These are phyloP conservation scores for Brachyalestes nurse DNA, from an alignment of 2,797 vertebrate genomes.

Conservation along the genomic window DNA sequence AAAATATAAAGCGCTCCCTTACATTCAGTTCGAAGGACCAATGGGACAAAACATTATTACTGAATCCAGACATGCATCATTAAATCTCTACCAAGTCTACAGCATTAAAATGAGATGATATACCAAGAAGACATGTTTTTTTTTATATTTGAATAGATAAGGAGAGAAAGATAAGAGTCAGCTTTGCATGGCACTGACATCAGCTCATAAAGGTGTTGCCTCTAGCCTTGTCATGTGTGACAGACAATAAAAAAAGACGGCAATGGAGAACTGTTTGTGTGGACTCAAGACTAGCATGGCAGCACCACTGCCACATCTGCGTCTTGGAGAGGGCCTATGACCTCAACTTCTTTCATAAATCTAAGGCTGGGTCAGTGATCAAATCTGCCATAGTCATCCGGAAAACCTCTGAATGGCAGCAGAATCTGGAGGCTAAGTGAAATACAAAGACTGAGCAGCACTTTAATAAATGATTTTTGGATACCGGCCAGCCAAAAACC, in stretches of 20 bases:
- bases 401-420: too few relatives aligned
- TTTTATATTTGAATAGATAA: not conserved
- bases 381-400: not conserved
- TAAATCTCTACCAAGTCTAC: not conserved
- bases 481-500: too few relatives aligned
- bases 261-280: not conserved
- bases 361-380: not conserved
- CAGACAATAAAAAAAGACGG: not conserved
- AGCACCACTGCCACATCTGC: not conserved
- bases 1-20: not conserved
- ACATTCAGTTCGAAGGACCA: not conserved
- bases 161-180: not conserved
- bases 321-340: not conserved
- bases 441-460: not conserved
- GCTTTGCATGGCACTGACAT: not conserved
- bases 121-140: too few relatives aligned
- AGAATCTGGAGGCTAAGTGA: not conserved
- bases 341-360: not conserved
- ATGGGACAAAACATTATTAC: not conserved
- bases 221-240: not conserved
- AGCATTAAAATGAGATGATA: not conserved
- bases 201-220: not conserved
- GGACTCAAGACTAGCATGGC: not conserved
- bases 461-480: too few relatives aligned
- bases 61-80: not conserved